phyloP scores from a whole-genome alignment of 2,888 invertebrate genomes.

The Hirtodrosophila confusa region DNA sequence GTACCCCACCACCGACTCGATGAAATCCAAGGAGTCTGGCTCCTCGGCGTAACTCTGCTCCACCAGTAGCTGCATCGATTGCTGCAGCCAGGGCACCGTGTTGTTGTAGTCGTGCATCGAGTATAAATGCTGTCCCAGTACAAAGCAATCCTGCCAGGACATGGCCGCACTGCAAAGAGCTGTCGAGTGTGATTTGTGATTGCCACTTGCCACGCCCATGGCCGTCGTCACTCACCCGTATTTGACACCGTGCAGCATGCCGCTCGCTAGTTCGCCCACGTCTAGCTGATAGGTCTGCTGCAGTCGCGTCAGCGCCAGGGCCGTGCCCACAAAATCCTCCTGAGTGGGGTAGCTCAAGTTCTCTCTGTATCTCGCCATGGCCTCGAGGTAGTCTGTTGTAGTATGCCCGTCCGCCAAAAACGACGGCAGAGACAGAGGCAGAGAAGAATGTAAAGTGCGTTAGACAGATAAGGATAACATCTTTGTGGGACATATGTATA shows the following conservation, averaged over 20 bases:
- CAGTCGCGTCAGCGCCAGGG: conserved; percentile 94
- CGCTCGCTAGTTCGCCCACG: conserved; percentile 92
- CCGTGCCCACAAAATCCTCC: conserved; percentile 97
- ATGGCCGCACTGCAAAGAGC: conserved; percentile 86
- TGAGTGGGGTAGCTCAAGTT: conserved; percentile 93
- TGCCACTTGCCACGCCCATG: conserved; percentile 24
- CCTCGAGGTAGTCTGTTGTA: conserved; percentile 88
- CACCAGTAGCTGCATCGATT: conserved; percentile 90
- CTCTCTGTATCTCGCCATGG: conserved; percentile 89
- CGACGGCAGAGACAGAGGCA: not conserved
- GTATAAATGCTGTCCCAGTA: conserved; percentile 96
- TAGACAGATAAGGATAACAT: conserved; percentile 27
- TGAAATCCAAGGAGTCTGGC: conserved; percentile 66
- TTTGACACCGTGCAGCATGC: conserved; percentile 93
- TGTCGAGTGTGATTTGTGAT: conserved; percentile 41
- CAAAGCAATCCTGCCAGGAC: conserved; percentile 96
- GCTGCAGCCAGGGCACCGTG: conserved; percentile 96
- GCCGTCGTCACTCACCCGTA: conserved; percentile 86
- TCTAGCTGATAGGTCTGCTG: conserved; percentile 97
- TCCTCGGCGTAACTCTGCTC: conserved; percentile 84
- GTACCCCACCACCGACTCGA: conserved; percentile 77
- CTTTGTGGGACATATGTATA: conserved; percentile 7
- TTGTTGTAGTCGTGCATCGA: conserved; percentile 93
- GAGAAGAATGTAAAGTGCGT: conserved; percentile 8
- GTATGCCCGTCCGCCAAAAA: not conserved